phyloP scores from a whole-genome alignment of 2,113 vertebrate genomes.

The Sylvilagus bachmani region DNA sequence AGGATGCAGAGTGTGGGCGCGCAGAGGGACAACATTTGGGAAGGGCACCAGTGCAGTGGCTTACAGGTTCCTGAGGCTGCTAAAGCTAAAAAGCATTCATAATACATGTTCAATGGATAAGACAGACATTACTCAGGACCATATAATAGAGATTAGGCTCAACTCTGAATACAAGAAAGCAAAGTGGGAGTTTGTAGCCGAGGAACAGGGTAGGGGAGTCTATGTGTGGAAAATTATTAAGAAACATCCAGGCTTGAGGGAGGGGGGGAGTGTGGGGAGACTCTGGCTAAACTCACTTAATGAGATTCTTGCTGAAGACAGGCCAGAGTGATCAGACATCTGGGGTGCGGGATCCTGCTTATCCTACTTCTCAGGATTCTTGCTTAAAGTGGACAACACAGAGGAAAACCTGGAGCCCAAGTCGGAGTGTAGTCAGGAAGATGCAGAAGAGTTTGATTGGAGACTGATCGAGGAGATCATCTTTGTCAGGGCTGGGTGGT shows the following conservation, averaged over 20 bases:
- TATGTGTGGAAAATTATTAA: background rate
- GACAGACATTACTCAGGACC: background rate
- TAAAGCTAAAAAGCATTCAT: background rate
- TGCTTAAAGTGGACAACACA: background rate
- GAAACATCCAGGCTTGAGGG: background rate
- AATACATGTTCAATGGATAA: background rate
- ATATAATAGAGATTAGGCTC: background rate
- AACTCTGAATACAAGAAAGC: background rate
- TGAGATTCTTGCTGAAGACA: background rate
- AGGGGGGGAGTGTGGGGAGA: background rate
- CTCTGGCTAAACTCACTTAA: background rate
- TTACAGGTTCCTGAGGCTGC: background rate
- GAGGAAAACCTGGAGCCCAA: background rate
- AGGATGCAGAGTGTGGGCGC: background rate
- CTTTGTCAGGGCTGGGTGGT: background rate
- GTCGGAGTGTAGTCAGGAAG: background rate
- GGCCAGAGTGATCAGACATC: background rate
- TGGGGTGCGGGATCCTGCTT: background rate
- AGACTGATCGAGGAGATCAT: background rate
- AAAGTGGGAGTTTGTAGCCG: background rate
- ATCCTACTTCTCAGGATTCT: background rate
- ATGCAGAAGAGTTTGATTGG: background rate
- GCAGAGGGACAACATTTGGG: background rate
- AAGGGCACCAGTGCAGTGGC: background rate
- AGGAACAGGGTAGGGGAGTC: background rate